Conservation (phyloP, 37 sponge, comb jelly and placozoan species). For the Agelas oroides region DNA sequence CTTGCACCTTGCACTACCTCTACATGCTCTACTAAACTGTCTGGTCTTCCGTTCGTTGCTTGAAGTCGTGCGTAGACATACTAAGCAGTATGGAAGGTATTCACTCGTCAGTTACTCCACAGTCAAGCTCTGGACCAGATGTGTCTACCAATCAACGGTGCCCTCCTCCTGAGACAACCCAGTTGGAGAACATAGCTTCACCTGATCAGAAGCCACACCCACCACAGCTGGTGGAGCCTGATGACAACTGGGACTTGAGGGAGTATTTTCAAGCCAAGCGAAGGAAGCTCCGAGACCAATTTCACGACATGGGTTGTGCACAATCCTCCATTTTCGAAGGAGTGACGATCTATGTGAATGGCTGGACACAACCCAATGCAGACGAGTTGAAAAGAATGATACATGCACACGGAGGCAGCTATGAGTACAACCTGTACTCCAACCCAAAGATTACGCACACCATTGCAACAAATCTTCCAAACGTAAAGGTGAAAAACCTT, state of each 20-base stretch:
- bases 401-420: conserved; percentile 76
- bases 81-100: no score
- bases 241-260: conserved; percentile 42
- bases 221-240: neutral
- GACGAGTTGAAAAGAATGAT: conserved; percentile 82
- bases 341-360: conserved; percentile 83
- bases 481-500: conserved; percentile 79
- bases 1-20: no score
- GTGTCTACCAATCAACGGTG: no score
- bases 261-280: conserved; percentile 69
- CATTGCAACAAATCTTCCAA: conserved; percentile 85
- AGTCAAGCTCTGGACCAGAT: no score
- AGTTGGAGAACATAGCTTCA: no score
- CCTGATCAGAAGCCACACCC: no score
- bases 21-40: no score
- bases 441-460: conserved; percentile 82
- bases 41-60: no score
- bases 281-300: conserved; percentile 67
- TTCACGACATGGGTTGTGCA: conserved; percentile 16
- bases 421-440: conserved; percentile 64
- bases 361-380: conserved; percentile 86
- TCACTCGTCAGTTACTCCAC: no score
- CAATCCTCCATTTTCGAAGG: conserved; percentile 72
- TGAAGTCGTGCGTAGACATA: no score
- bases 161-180: no score